Evolutionary conservation across 2,888 invertebrate species (phyloP).

Genomic region (Protodeltote pygarga): DNA sequence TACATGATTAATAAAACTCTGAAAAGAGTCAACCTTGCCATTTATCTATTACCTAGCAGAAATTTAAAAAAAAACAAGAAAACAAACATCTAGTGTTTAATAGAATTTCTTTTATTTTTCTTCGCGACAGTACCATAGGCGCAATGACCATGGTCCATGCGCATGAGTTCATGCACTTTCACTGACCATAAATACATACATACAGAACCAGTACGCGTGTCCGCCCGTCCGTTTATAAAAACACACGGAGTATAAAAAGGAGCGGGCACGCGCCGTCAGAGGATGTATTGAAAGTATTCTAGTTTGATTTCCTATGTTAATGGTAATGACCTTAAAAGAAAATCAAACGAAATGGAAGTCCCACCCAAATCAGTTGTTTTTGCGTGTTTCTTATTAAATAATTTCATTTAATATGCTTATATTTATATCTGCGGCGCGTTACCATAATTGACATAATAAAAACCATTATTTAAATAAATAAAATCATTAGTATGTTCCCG

Average conservation of each 20-base stretch:
- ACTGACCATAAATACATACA: slow-evolving; percentile 33
- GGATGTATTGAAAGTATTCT: slow-evolving; percentile 3
- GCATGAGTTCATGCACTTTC: slow-evolving; percentile 42
- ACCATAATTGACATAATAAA: too few relatives aligned
- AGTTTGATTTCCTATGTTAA: slow-evolving; percentile 7
- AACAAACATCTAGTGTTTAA: too few relatives aligned
- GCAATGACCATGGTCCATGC: slow-evolving; percentile 40
- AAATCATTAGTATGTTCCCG: too few relatives aligned
- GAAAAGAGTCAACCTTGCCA: too few relatives aligned
- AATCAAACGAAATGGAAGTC: too few relatives aligned
- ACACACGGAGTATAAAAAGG: slow-evolving; percentile 14
- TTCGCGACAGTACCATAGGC: slow-evolving; percentile 16
- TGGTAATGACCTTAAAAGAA: not conserved
- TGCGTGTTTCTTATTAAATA: too few relatives aligned
- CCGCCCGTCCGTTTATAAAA: slow-evolving; percentile 14
- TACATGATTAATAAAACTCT: too few relatives aligned
- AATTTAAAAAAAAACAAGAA: not conserved
- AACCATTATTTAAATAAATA: too few relatives aligned
- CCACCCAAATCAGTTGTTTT: too few relatives aligned
- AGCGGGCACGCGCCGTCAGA: slow-evolving; percentile 9
- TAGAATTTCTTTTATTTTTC: not conserved
- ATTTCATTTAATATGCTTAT: not conserved
- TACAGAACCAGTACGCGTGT: slow-evolving; percentile 20
- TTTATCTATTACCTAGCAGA: too few relatives aligned
- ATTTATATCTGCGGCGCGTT: too few relatives aligned